phyloP scores from a whole-genome alignment of 2,113 vertebrate species.

The Dermatemys mawii region DNA sequence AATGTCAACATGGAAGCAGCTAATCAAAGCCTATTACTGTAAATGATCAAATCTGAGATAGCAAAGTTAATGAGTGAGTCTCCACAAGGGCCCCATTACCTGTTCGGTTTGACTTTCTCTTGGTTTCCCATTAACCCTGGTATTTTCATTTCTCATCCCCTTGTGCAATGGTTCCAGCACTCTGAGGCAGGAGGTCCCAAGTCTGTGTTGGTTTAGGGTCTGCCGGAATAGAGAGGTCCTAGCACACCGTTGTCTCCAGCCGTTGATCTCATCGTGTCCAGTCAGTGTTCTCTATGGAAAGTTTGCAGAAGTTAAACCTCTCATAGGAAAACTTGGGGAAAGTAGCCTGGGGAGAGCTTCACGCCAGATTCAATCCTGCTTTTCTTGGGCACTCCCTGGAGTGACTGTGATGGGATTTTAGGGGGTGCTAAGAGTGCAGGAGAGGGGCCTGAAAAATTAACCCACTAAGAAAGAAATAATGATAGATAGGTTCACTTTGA shows the following conservation, averaged over 20 bases:
- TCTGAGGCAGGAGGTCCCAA: not conserved
- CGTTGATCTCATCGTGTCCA: not conserved
- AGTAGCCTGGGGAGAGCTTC: not conserved
- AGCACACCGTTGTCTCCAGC: not conserved
- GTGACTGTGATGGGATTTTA: not conserved
- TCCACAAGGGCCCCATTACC: not conserved
- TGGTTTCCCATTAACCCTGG: conserved; percentile 6
- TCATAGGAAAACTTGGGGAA: not conserved
- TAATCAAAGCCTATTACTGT: not conserved
- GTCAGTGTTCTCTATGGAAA: not conserved
- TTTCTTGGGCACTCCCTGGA: not conserved
- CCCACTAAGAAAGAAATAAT: not conserved
- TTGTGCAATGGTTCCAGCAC: too few species aligned
- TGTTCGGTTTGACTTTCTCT: not conserved
- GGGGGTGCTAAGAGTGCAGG: not conserved
- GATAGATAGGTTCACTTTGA: too few species aligned
- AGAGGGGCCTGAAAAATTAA: not conserved
- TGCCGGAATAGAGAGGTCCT: not conserved
- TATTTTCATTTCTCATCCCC: not conserved
- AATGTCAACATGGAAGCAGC: conserved; percentile 52
- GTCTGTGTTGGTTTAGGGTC: not conserved
- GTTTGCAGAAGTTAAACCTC: not conserved
- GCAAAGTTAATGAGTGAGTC: not conserved
- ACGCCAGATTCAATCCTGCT: not conserved
- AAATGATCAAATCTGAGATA: not conserved